Percentiles rank a stretch among this genome's conserved stretches.
Conservation (phyloP, 2,888 invertebrate species). For the Tanypteryx hageni region DNA sequence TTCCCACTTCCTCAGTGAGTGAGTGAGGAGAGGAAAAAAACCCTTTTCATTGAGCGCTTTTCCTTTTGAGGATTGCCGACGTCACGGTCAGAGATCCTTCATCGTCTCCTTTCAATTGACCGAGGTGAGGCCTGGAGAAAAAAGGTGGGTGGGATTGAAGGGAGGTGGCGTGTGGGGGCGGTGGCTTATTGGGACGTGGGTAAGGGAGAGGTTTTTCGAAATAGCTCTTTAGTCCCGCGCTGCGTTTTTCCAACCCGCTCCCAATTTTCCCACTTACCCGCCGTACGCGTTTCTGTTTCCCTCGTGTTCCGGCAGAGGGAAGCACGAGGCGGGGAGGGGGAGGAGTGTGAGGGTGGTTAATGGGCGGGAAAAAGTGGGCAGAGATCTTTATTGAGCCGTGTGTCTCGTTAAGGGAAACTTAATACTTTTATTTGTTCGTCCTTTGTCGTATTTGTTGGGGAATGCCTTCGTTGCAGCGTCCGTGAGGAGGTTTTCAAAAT, state of each 20-base stretch:
- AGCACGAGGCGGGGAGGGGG: neutral
- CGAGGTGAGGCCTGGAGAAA: neutral
- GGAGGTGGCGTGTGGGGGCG: neutral
- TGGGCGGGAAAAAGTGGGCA: neutral
- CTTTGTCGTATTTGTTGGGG: neutral
- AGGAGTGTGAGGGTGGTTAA: neutral
- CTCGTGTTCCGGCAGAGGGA: neutral
- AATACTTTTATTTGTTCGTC: neutral
- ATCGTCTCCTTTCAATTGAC: neutral
- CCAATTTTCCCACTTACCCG: neutral
- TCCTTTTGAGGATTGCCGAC: slow-evolving; percentile 28
- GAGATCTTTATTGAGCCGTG: neutral
- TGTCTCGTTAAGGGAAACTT: neutral
- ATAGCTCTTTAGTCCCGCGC: no score
- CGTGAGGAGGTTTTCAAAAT: neutral
- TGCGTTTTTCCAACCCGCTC: neutral
- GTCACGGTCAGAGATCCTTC: neutral
- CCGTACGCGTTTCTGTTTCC: neutral
- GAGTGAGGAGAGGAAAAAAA: neutral
- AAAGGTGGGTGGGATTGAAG: no score
- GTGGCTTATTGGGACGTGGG: neutral
- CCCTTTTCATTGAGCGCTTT: neutral
- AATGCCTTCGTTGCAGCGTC: neutral
- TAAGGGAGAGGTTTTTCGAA: neutral
- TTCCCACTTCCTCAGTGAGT: no score